Base-by-base conservation (phyloP, 2,888 invertebrate genomes). In the Aphidoletes aphidimyza region DNA sequence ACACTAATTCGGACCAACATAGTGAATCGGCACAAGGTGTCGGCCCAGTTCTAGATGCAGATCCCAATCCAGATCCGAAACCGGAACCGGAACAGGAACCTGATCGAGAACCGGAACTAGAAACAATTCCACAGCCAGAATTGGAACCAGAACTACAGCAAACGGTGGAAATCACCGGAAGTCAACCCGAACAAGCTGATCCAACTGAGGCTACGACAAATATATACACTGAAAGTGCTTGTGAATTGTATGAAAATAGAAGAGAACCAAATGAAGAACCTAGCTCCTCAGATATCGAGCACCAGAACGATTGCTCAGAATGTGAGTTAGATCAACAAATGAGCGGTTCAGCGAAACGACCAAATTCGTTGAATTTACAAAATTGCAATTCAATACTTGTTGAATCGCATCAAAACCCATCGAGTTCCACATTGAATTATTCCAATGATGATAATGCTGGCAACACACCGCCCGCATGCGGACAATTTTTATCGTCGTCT, bases 11-110 rank as follows among this genome's bases (percentile, higher is more conserved):
- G 19, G 30, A 47, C 1, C 59, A 39, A 47, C 36, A 39, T 17
- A 69, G 39, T 59, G 83, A 83, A 45, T 5, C 42, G 26, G 47
- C 17, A 0, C 9, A 17, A 69, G 30, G 30, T 30, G n/a, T 34
- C 14, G 30, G 30, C 81, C 83, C 49, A 14, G 45, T 37, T n/a
- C 69, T 84, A 14, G 85, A 84, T 84, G 84, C 54, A 34, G 83
- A 81, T 45, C n/a, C 45, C n/a, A n/a, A n/a, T n/a, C n/a, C n/a
- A n/a, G n/a, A n/a, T n/a, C n/a, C n/a, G n/a, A n/a, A n/a, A n/a
- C n/a, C n/a, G n/a, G n/a, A n/a, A n/a, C n/a, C n/a, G n/a, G n/a
- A n/a, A n/a, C n/a, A n/a, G n/a, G n/a, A n/a, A n/a, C n/a, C n/a
- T n/a, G n/a, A n/a, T n/a, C n/a, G n/a, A n/a, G n/a, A n/a, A n/a